Evolutionary conservation across 2,888 invertebrate genomes (phyloP), one percentile per base, ranked within the genome.

Genomic region (Rapana venosa): DNA sequence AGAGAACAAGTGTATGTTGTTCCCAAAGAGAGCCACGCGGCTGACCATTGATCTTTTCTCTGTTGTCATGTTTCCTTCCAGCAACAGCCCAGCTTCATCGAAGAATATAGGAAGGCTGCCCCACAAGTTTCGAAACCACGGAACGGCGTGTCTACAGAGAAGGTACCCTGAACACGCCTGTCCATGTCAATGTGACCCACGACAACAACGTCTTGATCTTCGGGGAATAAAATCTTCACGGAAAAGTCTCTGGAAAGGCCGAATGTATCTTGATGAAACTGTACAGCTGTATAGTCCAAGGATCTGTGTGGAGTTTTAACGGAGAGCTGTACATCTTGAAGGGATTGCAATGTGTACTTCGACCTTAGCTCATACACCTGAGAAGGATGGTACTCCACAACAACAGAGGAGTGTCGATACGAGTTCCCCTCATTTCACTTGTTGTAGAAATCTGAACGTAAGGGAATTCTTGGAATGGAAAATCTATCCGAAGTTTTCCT

Each of bases 221-320:
- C 66, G 61, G 86, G 86, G 2, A 86, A 35, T 22, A 17, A 61
- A 17, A 86, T 35, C 17, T 86, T 86, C 61, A 86, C 66, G 5
- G 66, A 61, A 35, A 86, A 17, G 15, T 86, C 86, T n/a, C 22
- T 85, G 15, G 30, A 32, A 11, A 20, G 61, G 15, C 26, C 86
- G 22, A 22, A 13, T 22, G 5, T 66, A 22, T 86, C 17, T 35
- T 86, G 86, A 6, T 22, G 32, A 32, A 86, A 20, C 30, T 66
- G 22, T 1, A 86, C 36, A 0, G 11, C 30, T 2, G 83, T 66
- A n/a, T 92, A 91, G 90, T 93, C 92, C 20, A 90, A 90, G 6
- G 91, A 92, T 88, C 91, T 88, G 56, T 92, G 91, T 61, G 94
- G 94, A 66, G 94, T 92, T 74, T 91, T 92, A 6, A 94, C 13